These are phyloP conservation scores for Zalophus californianus DNA, from an alignment of 2,797 vertebrate species.

Conservation along the genomic window DNA sequence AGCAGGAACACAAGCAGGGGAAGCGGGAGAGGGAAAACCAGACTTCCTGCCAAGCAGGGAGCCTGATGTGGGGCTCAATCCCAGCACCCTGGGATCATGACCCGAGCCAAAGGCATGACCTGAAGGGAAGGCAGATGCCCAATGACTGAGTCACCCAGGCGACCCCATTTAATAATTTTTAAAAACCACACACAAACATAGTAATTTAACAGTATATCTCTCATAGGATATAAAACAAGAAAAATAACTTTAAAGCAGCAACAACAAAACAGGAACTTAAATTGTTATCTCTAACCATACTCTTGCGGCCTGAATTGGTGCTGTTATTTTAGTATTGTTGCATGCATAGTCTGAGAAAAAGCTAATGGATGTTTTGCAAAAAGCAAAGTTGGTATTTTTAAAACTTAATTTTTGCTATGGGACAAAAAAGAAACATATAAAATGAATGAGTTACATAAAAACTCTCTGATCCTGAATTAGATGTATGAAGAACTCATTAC, in stretches of 20 bases:
- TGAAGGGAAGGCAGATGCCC: too few relatives aligned
- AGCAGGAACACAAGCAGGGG: too few relatives aligned
- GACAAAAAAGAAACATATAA: slow-evolving; percentile 46
- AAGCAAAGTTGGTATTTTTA: neutral
- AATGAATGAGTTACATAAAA: slow-evolving; percentile 43
- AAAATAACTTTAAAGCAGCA: slow-evolving; percentile 53
- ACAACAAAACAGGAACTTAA: slow-evolving; percentile 39
- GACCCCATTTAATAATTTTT: neutral
- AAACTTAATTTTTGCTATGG: slow-evolving; percentile 34
- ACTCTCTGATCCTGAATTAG: slow-evolving; percentile 20
- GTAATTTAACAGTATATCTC: neutral
- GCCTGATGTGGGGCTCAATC: too few relatives aligned
- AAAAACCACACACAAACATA: neutral
- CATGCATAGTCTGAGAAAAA: slow-evolving; percentile 25
- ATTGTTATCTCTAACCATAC: neutral
- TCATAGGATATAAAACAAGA: neutral
- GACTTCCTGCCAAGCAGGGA: too few relatives aligned
- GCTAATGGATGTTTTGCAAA: neutral
- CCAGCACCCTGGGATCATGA: too few relatives aligned
- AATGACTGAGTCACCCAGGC: too few relatives aligned
- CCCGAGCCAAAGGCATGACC: too few relatives aligned
- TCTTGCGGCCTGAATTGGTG: neutral
- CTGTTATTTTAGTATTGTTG: neutral
- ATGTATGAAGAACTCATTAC: neutral
- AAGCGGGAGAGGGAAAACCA: too few relatives aligned